Conservation (phyloP, 2,888 invertebrate species). For the Epinotia ramella region DNA sequence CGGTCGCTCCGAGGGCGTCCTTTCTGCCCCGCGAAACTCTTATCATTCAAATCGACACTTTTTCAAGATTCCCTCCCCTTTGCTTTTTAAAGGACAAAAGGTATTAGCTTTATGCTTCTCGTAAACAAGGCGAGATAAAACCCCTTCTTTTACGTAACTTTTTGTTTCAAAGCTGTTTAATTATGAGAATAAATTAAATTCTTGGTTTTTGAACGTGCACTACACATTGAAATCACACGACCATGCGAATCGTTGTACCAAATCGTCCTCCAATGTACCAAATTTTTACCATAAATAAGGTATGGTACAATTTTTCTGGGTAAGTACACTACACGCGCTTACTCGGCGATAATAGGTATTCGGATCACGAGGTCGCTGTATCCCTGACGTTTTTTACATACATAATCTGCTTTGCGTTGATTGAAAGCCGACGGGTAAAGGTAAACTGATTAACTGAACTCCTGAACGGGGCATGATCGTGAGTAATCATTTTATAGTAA, state of each 20-base stretch:
- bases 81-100: slow-evolving; percentile 63
- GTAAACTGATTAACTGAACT: slow-evolving; percentile 9
- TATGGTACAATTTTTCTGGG: too few species aligned
- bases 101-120: slow-evolving; percentile 70
- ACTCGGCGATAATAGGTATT: not conserved
- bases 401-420: slow-evolving; percentile 22
- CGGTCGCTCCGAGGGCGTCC: slow-evolving; percentile 16
- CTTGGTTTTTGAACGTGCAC: slow-evolving; percentile 9
- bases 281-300: too few species aligned
- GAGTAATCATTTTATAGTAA: not conserved
- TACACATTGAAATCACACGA: too few species aligned
- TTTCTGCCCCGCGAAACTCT: slow-evolving; percentile 33
- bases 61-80: slow-evolving; percentile 51
- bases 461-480: not conserved
- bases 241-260: too few species aligned
- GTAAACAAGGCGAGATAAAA: slow-evolving; percentile 72
- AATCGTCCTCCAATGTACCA: too few species aligned
- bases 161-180: slow-evolving; percentile 36
- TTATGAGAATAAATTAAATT: slow-evolving; percentile 43
- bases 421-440: slow-evolving; percentile 14
- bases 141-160: slow-evolving; percentile 46
- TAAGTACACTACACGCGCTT: too few species aligned
- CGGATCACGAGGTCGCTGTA: not conserved
- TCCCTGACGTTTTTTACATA: slow-evolving; percentile 18
- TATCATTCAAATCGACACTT: slow-evolving; percentile 48